Conservation (phyloP, 2,888 invertebrate genomes). For the Agonopterix alstromeriana region DNA sequence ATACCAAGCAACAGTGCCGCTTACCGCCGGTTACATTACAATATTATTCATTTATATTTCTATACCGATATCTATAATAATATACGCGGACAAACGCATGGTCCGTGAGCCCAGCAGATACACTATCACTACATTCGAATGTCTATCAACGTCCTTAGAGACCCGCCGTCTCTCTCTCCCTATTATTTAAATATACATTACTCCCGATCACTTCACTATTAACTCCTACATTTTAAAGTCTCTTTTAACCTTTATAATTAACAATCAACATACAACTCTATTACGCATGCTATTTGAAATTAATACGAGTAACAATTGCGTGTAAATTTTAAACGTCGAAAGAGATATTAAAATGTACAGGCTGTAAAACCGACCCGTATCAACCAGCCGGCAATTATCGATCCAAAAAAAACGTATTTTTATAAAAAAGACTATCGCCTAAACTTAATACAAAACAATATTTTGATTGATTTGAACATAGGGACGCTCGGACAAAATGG, state of each 20-base stretch:
- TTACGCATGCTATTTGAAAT: too few relatives aligned
- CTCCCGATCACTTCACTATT: too few relatives aligned
- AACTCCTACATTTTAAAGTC: too few relatives aligned
- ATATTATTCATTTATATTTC: constrained; percentile 31
- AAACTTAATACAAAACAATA: constrained; percentile 10
- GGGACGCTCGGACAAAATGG: constrained; percentile 1
- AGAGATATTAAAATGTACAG: not conserved
- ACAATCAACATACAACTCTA: too few relatives aligned
- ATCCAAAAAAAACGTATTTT: constrained; percentile 2
- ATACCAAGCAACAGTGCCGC: constrained; percentile 35
- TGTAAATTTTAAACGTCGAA: too few relatives aligned
- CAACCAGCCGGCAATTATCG: not conserved
- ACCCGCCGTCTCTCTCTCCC: too few relatives aligned
- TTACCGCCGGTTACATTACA: constrained; percentile 26
- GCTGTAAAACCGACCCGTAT: too few relatives aligned
- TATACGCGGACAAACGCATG: constrained; percentile 19
- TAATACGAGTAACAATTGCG: too few relatives aligned
- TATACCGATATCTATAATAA: constrained; percentile 49
- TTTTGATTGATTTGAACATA: constrained; percentile 9
- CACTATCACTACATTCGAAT: constrained; percentile 8
- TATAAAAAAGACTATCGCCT: constrained; percentile 7
- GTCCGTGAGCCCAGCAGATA: constrained; percentile 30
- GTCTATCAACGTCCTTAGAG: too few relatives aligned
- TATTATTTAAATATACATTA: too few relatives aligned
- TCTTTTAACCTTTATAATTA: too few relatives aligned